Evolutionary conservation across 2,888 invertebrate genomes (phyloP), one percentile per base, ranked within the genome.

Genomic region (Apotomis capreana): DNA sequence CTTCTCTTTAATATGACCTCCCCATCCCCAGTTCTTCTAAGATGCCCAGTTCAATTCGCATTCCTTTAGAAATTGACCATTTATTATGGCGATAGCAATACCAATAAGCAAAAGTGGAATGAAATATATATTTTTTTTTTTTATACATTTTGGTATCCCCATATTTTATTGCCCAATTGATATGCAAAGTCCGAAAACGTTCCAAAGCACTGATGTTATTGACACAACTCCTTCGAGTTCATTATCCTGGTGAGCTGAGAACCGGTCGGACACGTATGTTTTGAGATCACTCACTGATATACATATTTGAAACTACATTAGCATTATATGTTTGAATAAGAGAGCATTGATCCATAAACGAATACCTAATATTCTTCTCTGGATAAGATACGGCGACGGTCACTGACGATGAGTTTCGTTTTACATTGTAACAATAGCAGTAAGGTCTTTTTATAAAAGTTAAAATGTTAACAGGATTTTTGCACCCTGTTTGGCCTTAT

Each of bases 251-350:
- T 49, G 26, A 44, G 49, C 10, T 49, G 12, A 51, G 61, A 67
- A 71, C 71, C 71, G 71, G 71, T 71, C 62, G 57, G 12, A 40
- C 57, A 12, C 51, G 51, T 58, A 60, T 51, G 9, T 65, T 68
- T 68, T 51, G 52, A 67, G 61, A 71, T 71, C 57, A 44, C 52
- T 54, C 26, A 26, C 57, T 68, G 71, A 68, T 71, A 71, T 64
- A 61, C 57, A 57, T 61, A 68, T 67, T 51, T 40, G 55, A 68
- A 57, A 37, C 3, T n/a, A 44, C 63, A 58, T 64, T 58, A 44
- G 44, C 44, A 54, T 52, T 59, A 58, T 59, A 52, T 3, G 57
- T 15, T 51, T 57, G 55, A 6, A 61, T 36, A 62, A 40, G 58
- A 52, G 63, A 36, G 51, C 58, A 59, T 54, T 70, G 58, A 70